Percentiles rank a stretch among this genome's conserved stretches.
phyloP scores from a whole-genome alignment of 2,797 vertebrate species.

The Falco concolor region DNA sequence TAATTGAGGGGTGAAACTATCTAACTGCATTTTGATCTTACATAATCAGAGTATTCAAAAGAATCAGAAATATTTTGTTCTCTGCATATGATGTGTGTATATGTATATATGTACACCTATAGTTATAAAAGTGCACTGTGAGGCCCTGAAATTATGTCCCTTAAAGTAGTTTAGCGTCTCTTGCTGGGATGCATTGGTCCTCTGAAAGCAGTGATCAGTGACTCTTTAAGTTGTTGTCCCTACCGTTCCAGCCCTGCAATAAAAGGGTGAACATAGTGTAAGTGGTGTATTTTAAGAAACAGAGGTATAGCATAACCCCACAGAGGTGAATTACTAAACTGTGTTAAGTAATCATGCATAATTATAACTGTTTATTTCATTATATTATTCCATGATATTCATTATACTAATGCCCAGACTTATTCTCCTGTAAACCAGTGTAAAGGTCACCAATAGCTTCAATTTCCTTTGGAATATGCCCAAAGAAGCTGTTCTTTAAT shows the following conservation, averaged over 20 bases:
- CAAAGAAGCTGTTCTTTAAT: neutral
- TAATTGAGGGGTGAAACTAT: neutral
- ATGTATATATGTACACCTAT: neutral
- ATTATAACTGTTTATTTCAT: neutral
- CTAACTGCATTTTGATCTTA: neutral
- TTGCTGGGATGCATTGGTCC: neutral
- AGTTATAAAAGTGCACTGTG: neutral
- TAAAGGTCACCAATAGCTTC: neutral
- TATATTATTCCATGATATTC: neutral
- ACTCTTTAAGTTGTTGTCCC: neutral
- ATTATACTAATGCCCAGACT: neutral
- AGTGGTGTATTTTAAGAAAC: neutral
- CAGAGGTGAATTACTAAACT: neutral
- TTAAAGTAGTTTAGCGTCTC: neutral
- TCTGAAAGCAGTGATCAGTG: neutral
- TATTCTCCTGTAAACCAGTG: neutral
- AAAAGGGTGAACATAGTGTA: neutral
- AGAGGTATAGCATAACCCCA: neutral
- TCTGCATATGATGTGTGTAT: neutral
- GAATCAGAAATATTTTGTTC: neutral
- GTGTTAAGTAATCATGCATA: neutral
- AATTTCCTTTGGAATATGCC: neutral
- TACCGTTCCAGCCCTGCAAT: neutral
- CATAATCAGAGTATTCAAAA: neutral
- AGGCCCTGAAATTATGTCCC: neutral